phyloP scores from a whole-genome alignment of 2,888 invertebrate species.

The Chloroclysta siterata region DNA sequence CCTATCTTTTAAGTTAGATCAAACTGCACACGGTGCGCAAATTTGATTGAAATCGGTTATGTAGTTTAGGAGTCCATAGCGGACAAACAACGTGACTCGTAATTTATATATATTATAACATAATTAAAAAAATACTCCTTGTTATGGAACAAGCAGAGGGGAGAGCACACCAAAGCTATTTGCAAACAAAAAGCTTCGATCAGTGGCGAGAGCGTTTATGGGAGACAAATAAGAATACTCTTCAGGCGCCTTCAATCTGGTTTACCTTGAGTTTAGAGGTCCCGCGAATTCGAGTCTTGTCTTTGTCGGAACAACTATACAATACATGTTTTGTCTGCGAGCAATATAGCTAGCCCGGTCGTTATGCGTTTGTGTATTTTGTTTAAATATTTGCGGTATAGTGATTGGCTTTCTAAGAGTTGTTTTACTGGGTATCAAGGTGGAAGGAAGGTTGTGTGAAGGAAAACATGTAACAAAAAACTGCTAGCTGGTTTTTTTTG shows the following conservation, averaged over 20 bases:
- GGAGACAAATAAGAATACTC: constrained; percentile 10
- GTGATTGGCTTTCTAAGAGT: constrained; percentile 1
- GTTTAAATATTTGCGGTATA: neutral
- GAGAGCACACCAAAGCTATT: neutral
- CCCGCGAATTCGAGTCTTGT: constrained; percentile 27
- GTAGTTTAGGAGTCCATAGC: too few species aligned
- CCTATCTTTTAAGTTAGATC: too few species aligned
- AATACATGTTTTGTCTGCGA: neutral
- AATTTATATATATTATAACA: too few species aligned
- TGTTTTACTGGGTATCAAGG: constrained; percentile 1
- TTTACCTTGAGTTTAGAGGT: constrained; percentile 38
- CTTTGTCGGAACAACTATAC: neutral
- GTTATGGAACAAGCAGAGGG: too few species aligned
- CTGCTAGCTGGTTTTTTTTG: too few species aligned
- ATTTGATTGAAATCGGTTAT: too few species aligned
- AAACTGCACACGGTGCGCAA: too few species aligned
- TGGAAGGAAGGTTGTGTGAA: neutral
- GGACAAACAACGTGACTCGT: too few species aligned
- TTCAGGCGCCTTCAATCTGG: constrained; percentile 21
- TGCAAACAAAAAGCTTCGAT: constrained; percentile 4
- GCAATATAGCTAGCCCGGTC: neutral
- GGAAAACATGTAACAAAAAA: neutral
- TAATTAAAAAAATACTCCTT: too few species aligned
- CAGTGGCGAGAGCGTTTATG: neutral
- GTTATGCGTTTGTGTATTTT: neutral